Evolutionary conservation across 2,113 vertebrate genomes (phyloP).

Genomic region (Syngnathus typhle): DNA sequence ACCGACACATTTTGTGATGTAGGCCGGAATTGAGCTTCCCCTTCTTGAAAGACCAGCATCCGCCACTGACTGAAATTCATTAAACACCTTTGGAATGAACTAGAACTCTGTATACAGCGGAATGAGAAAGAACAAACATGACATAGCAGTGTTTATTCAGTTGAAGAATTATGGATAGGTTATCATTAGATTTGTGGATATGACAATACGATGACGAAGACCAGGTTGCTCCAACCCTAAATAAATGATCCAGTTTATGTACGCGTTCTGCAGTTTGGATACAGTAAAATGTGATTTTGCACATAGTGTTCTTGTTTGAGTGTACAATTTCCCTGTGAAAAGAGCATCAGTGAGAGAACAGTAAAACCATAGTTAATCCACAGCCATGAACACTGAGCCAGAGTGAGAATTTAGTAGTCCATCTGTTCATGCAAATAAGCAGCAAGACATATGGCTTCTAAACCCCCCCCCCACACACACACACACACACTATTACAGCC

Average conservation of each 20-base stretch:
- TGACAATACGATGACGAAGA: background rate
- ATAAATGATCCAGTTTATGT: conserved; percentile 22
- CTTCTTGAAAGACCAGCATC: no score
- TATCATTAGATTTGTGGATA: background rate
- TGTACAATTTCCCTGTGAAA: conserved; percentile 5
- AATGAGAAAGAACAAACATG: background rate
- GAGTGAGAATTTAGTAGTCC: conserved; percentile 26
- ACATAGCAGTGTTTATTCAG: background rate
- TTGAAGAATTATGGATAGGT: background rate
- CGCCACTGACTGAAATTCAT: background rate
- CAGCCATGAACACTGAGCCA: conserved; percentile 22
- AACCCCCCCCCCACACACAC: background rate
- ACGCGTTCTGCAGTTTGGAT: conserved; percentile 1
- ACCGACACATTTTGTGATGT: no score
- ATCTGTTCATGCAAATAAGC: conserved; percentile 45
- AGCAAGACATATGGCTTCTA: conserved; percentile 48
- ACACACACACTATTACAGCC: background rate
- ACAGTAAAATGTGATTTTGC: conserved; percentile 24
- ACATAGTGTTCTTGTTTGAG: conserved; percentile 21
- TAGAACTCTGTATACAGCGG: background rate
- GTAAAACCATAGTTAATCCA: conserved; percentile 46
- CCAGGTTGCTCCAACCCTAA: background rate
- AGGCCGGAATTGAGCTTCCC: no score
- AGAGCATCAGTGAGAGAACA: conserved; percentile 21
- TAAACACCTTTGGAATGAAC: background rate